Conservation (phyloP, 2,888 invertebrate species). For the Drosophila nigritarsus region DNA sequence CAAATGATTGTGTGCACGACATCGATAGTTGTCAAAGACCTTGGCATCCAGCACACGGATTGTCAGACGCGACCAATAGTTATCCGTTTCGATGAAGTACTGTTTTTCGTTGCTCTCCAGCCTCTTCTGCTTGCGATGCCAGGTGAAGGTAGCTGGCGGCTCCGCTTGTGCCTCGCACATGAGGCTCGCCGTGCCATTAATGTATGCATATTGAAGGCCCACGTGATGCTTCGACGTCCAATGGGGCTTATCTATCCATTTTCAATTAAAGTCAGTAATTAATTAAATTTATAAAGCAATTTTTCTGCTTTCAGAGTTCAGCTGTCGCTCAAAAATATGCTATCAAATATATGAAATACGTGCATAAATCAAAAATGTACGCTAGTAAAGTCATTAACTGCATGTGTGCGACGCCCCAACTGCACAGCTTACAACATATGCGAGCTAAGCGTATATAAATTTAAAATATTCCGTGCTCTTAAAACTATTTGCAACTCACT, state of each 20-base stretch:
- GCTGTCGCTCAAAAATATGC: slow-evolving; percentile 33
- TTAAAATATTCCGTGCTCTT: slow-evolving; percentile 62
- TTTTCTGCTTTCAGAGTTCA: slow-evolving; percentile 6
- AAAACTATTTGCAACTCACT: slow-evolving; percentile 73
- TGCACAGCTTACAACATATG: slow-evolving; percentile 26
- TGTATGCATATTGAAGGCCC: slow-evolving; percentile 81
- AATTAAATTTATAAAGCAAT: slow-evolving; percentile 5
- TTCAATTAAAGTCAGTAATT: slow-evolving; percentile 24
- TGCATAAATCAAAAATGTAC: slow-evolving; percentile 62
- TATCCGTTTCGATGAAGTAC: slow-evolving; percentile 79
- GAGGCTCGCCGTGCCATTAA: slow-evolving; percentile 87
- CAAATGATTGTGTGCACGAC: slow-evolving; percentile 86
- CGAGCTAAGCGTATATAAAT: slow-evolving; percentile 57
- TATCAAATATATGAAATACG: slow-evolving; percentile 40
- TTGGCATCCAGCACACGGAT: slow-evolving; percentile 78
- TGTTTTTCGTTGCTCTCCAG: slow-evolving; percentile 78
- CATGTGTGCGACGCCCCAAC: slow-evolving; percentile 56
- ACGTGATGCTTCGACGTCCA: slow-evolving; percentile 78
- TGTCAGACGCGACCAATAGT: slow-evolving; percentile 82
- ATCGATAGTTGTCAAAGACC: slow-evolving; percentile 86
- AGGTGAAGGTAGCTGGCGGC: slow-evolving; percentile 86
- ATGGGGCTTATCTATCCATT: slow-evolving; percentile 82
- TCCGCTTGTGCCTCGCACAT: slow-evolving; percentile 87
- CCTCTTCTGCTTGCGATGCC: slow-evolving; percentile 84
- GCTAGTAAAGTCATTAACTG: slow-evolving; percentile 64